phyloP scores from a whole-genome alignment of 2,113 vertebrate species.

The Pseudorhombus dupliciocellatus region DNA sequence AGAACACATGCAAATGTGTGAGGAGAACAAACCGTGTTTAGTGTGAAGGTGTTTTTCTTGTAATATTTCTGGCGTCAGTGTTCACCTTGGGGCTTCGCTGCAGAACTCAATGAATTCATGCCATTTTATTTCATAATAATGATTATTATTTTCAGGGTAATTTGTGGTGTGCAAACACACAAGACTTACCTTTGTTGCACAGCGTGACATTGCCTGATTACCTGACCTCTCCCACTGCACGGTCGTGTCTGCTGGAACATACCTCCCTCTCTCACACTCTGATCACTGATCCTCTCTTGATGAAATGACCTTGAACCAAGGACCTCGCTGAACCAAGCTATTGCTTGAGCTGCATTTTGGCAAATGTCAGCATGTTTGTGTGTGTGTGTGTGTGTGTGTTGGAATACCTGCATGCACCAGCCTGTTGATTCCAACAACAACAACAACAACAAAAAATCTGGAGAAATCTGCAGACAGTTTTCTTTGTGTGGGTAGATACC shows the following conservation, averaged over 20 bases:
- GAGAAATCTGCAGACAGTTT: conserved; percentile 51
- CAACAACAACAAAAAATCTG: background rate
- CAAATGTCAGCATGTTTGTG: conserved; percentile 40
- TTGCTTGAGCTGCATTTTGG: conserved; percentile 49
- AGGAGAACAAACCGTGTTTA: background rate
- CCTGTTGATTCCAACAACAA: conserved; percentile 19
- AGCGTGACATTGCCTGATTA: background rate
- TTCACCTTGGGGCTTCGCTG: background rate
- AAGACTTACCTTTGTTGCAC: background rate
- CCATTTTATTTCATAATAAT: too few relatives aligned
- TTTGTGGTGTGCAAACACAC: background rate
- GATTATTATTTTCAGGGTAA: background rate
- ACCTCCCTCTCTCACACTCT: conserved; percentile 36
- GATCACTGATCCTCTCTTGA: conserved; percentile 44
- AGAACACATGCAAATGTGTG: background rate
- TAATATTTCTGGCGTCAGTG: background rate
- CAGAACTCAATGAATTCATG: too few relatives aligned
- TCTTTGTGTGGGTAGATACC: conserved; percentile 21
- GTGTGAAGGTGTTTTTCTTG: background rate
- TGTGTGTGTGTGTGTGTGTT: background rate
- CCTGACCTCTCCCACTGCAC: conserved; percentile 17
- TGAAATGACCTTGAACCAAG: conserved; percentile 56
- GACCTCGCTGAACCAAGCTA: conserved; percentile 18
- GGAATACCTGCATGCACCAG: background rate
- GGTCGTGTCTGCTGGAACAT: conserved; percentile 7